Evolutionary conservation across 1,140 invertebrate genomes (phyloP).

Genomic region (Akabosia matsudoensis): DNA sequence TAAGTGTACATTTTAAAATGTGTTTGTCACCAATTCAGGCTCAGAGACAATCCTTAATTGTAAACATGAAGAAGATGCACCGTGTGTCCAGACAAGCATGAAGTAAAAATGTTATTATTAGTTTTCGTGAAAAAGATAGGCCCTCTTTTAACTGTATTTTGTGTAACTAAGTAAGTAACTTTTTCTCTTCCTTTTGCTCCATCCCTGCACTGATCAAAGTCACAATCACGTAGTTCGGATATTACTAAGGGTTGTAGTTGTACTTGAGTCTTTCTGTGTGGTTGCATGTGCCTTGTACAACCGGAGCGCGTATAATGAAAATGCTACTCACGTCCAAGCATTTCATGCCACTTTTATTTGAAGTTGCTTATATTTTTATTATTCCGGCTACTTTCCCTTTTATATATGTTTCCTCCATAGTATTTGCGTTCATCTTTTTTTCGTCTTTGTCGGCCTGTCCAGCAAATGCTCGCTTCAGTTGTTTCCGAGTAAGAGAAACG

Average conservation of each 20-base stretch:
- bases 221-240: constrained; percentile 3
- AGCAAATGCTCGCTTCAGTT: too few relatives aligned
- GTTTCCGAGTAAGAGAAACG: too few relatives aligned
- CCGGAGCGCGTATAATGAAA: not conserved
- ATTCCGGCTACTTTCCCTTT: not conserved
- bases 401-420: not conserved
- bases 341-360: constrained; percentile 16
- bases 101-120: too few relatives aligned
- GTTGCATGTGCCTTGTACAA: not conserved
- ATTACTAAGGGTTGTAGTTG: not conserved
- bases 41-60: too few relatives aligned
- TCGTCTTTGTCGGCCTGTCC: not conserved
- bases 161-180: constrained; percentile 6
- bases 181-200: not conserved
- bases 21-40: not conserved
- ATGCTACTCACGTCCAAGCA: not conserved
- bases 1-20: not conserved
- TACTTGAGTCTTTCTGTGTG: not conserved
- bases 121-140: not conserved
- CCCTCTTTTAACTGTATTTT: not conserved
- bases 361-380: constrained; percentile 8
- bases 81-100: too few relatives aligned
- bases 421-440: not conserved
- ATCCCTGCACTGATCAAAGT: constrained; percentile 1
- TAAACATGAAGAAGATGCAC: too few relatives aligned